Conservation (phyloP, 2,113 vertebrate genomes). For the Helogale parvula region DNA sequence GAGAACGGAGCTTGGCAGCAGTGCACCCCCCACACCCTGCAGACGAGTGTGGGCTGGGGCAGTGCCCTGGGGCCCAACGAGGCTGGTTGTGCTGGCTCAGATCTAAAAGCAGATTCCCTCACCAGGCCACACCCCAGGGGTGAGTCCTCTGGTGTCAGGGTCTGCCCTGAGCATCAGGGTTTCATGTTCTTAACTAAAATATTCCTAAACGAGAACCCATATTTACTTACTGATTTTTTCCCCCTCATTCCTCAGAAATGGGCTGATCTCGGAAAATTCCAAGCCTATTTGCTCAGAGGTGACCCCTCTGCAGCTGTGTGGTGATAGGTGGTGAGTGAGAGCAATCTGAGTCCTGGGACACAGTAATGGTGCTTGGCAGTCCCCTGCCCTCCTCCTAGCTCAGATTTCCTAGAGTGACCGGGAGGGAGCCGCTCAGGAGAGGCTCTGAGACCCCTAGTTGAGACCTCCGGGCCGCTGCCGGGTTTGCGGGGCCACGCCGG, state of each 20-base stretch:
- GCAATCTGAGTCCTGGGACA: background rate
- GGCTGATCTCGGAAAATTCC: background rate
- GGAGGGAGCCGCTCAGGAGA: rapidly evolving
- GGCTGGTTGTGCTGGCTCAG: no score
- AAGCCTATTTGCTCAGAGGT: background rate
- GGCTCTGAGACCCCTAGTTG: background rate
- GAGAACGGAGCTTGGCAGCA: background rate
- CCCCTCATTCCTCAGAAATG: background rate
- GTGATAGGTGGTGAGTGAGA: background rate
- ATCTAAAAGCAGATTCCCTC: background rate
- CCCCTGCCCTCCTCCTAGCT: background rate
- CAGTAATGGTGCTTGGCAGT: no score
- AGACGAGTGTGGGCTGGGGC: background rate
- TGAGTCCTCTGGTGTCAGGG: background rate
- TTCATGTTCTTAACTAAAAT: background rate
- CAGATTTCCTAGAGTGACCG: background rate
- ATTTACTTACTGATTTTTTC: background rate
- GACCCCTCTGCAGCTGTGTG: background rate
- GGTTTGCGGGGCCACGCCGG: rapidly evolving
- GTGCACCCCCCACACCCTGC: rapidly evolving
- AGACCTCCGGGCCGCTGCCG: rapidly evolving
- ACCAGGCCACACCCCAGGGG: background rate
- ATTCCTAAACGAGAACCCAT: background rate
- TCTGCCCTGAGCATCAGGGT: background rate
- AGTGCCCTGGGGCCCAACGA: background rate